These are phyloP conservation scores for Boloria euphrosyne DNA, from an alignment of 2,888 invertebrate genomes.

Conservation along the genomic window DNA sequence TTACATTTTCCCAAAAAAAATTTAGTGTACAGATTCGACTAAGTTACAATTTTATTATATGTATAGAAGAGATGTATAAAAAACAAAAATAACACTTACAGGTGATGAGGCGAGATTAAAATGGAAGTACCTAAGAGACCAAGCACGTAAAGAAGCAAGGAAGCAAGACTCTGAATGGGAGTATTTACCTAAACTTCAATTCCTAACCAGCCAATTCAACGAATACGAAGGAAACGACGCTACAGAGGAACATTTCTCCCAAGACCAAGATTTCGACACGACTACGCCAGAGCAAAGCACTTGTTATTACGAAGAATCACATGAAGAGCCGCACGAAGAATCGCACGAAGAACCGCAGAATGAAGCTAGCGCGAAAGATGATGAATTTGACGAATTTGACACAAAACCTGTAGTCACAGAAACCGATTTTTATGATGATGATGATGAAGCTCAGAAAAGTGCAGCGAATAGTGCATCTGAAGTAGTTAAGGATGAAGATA, in stretches of 20 bases:
- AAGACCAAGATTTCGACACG: conserved; percentile 49
- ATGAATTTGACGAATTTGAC: conserved; percentile 77
- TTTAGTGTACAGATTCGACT: no score
- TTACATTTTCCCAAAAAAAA: no score
- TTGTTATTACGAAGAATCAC: conserved; percentile 58
- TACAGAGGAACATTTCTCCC: conserved; percentile 46
- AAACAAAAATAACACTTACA: conserved; percentile 45
- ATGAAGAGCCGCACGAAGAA: no score
- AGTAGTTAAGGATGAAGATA: conserved; percentile 69
- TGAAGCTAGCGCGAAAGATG: conserved; percentile 60
- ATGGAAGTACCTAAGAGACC: conserved; percentile 77
- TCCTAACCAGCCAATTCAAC: conserved; percentile 72
- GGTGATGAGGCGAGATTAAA: conserved; percentile 76
- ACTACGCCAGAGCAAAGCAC: conserved; percentile 55
- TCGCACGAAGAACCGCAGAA: conserved; percentile 14
- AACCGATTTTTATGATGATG: conserved; percentile 75
- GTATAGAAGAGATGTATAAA: background rate
- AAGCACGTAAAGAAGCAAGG: conserved; percentile 72
- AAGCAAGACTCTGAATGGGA: conserved; percentile 75
- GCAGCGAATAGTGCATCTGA: conserved; percentile 45
- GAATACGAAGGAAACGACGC: conserved; percentile 67
- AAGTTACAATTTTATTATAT: background rate
- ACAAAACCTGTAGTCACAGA: conserved; percentile 75
- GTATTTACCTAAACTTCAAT: conserved; percentile 68
- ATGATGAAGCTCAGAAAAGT: conserved; percentile 64